Evolutionary conservation across 1,140 invertebrate species (phyloP).

Genomic region (Drosophila takahashii): DNA sequence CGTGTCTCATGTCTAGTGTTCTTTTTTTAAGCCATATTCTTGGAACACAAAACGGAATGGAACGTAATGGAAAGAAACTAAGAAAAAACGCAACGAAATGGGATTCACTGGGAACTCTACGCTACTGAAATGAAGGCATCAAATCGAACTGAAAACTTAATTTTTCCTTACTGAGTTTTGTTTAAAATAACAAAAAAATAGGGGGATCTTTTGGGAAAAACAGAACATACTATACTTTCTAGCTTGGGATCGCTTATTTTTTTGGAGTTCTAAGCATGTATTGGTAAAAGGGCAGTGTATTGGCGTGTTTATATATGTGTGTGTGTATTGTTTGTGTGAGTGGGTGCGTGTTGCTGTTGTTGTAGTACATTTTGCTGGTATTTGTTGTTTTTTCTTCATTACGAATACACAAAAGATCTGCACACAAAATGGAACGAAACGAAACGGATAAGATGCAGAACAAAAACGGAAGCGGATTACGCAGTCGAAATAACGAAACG

Average conservation of each 20-base stretch:
- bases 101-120: background rate
- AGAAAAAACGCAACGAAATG: slow-evolving; percentile 9
- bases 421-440: slow-evolving; percentile 71
- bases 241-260: background rate
- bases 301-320: slow-evolving; percentile 1
- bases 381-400: slow-evolving; percentile 20
- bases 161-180: background rate
- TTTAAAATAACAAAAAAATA: slow-evolving; percentile 3
- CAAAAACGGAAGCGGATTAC: slow-evolving; percentile 26
- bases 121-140: slow-evolving; percentile 8
- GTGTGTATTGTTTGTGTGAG: slow-evolving; percentile 7
- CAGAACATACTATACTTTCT: background rate
- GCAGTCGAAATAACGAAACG: slow-evolving; percentile 49
- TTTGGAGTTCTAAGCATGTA: slow-evolving; percentile 6
- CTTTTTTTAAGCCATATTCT: slow-evolving; percentile 1
- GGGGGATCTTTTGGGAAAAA: background rate
- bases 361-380: slow-evolving; percentile 38
- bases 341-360: slow-evolving; percentile 3
- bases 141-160: slow-evolving; percentile 3
- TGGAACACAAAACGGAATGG: slow-evolving; percentile 1
- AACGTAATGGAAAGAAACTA: slow-evolving; percentile 10
- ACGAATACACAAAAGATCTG: slow-evolving; percentile 82
- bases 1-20: slow-evolving; percentile 22
- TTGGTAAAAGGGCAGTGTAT: slow-evolving; percentile 10
- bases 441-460: slow-evolving; percentile 12